These are phyloP conservation scores for Hirudo medicinalis DNA, from an alignment of 1,140 invertebrate genomes.

Conservation along the genomic window DNA sequence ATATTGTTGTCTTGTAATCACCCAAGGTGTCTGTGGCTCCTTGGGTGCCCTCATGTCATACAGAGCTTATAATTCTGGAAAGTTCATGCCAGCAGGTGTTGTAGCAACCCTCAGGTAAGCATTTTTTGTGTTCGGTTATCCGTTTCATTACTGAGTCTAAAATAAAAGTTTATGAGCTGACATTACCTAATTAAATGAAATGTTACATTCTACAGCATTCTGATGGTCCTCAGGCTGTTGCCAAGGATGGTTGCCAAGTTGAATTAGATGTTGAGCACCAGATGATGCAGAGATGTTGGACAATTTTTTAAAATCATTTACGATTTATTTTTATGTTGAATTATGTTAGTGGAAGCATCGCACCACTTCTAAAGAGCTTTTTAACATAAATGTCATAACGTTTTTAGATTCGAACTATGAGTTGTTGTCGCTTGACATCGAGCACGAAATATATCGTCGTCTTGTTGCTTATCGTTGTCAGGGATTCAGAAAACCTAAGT, in stretches of 20 bases:
- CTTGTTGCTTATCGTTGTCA: too few relatives aligned
- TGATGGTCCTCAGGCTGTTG: constrained; percentile 18
- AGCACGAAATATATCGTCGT: too few relatives aligned
- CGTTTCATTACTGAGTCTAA: too few relatives aligned
- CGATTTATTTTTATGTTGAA: not conserved
- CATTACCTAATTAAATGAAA: not conserved
- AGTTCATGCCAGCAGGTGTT: constrained; percentile 88
- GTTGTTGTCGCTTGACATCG: not conserved
- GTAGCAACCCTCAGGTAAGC: constrained; percentile 48
- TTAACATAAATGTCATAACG: not conserved
- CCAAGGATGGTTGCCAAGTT: constrained; percentile 17
- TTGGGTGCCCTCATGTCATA: constrained; percentile 77
- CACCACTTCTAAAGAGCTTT: too few relatives aligned
- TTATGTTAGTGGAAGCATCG: not conserved
- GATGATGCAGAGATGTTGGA: not conserved
- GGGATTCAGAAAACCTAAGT: too few relatives aligned
- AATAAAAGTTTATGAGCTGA: too few relatives aligned
- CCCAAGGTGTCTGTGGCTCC: constrained; percentile 45
- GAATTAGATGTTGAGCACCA: not conserved
- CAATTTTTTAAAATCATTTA: constrained; percentile 3
- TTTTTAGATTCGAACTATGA: not conserved
- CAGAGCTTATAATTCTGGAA: constrained; percentile 67
- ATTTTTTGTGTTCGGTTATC: not conserved
- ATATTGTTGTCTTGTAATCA: not conserved
- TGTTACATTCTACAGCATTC: constrained; percentile 16